phyloP scores from a whole-genome alignment of 2,888 invertebrate species.

The Drosophila mettleri region DNA sequence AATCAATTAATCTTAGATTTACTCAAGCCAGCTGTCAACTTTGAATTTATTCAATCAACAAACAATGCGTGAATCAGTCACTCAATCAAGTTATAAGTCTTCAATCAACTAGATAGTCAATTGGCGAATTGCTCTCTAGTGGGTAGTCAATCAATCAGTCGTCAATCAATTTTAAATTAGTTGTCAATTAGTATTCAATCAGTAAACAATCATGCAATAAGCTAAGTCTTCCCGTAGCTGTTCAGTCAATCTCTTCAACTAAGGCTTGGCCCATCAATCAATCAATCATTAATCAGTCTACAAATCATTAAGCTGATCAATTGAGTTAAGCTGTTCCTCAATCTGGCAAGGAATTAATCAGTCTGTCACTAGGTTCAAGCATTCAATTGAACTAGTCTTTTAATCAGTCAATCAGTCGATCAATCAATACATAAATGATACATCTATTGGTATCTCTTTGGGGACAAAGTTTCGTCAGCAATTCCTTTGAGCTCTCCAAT shows the following conservation, averaged over 20 bases:
- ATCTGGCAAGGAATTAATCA: neutral
- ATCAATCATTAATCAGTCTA: neutral
- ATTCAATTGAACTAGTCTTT: neutral
- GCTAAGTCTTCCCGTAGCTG: neutral
- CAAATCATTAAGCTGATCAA: neutral
- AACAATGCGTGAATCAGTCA: too few relatives aligned
- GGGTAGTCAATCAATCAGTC: neutral
- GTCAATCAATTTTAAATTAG: too few relatives aligned
- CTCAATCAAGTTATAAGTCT: neutral
- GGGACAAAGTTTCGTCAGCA: neutral
- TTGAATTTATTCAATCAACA: neutral
- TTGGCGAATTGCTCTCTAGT: too few relatives aligned
- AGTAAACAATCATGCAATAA: neutral
- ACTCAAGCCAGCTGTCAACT: neutral
- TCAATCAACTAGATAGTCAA: too few relatives aligned
- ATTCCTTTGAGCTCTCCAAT: neutral
- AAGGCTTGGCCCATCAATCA: neutral
- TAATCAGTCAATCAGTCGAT: neutral
- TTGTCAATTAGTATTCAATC: too few relatives aligned
- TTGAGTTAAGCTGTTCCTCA: neutral
- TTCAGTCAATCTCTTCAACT: neutral
- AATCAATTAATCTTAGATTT: neutral
- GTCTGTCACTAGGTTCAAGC: neutral
- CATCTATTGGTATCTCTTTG: neutral
- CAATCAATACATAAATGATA: neutral